Base-by-base conservation (phyloP, 2,797 vertebrate species). In the Sebastes melanostomus region DNA sequence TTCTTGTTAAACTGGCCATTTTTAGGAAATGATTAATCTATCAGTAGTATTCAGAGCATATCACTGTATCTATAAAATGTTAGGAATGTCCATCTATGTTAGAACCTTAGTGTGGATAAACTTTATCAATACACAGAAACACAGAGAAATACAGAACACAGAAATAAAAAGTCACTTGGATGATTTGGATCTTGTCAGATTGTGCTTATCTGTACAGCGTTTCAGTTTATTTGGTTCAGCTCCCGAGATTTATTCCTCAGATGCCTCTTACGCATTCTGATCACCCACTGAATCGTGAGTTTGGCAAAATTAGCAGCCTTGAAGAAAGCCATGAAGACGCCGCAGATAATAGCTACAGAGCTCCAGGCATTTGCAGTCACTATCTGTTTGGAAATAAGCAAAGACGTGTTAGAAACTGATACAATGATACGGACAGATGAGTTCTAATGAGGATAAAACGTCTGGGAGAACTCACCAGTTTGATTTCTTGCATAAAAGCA, bases 281-380 rank as follows among this genome's bases (percentile, higher is more conserved):
- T 98, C 89, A 97, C 98, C 98, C 98, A 99, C 66, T 97, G 96
- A 59, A 99, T 88, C 12, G 97, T 97, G 59, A 98, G 94, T 81
- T 99, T 99, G 24, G 98, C 97, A 85, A 99, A 99, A 81, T 99
- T 96, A 3, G 98, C 97, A 9, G 97, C 98, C 93, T 99, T 99
- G 92, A 99, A 99, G 61, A 99, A 94, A 36, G 97, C 98, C 96
- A 99, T 93, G 86, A 99, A 99, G 81, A 99, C 97, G 0, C 98
- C 98, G 20, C 98, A 99, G 18, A 99, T 97, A 50, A 99, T 97
- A 55, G 97, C 98, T 0, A 98, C 93, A 24, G 95, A 96, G 90
- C 97, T 99, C 98, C 98, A 99, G 46, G 97, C 95, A 68, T 99
- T 99, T 66, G 98, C 98, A 2, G 98, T 99, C 92, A 99, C 94